Evolutionary conservation across 2,797 vertebrate genomes (phyloP).

Genomic region (Neomorphus geoffroyi): DNA sequence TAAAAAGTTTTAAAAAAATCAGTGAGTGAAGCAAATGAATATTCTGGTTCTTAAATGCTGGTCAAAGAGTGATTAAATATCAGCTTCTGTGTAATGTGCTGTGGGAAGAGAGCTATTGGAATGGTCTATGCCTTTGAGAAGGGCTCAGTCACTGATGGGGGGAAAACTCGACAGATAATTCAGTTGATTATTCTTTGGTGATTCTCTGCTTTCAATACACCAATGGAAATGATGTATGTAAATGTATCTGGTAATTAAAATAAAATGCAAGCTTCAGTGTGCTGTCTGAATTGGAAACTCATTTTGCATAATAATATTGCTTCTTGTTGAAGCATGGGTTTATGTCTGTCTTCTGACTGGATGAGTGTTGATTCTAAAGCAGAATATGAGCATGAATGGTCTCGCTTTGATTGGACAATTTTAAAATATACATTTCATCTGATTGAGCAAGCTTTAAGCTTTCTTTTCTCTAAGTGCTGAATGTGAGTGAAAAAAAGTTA

Average conservation of each 20-base stretch:
- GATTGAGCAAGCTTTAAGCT: neutral
- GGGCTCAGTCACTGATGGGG: neutral
- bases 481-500: neutral
- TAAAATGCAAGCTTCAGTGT: neutral
- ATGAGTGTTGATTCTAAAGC: neutral
- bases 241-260: neutral
- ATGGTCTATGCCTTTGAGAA: neutral
- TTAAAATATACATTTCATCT: neutral
- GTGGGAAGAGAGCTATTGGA: neutral
- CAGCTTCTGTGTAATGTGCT: neutral
- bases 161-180: neutral
- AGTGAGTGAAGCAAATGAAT: neutral
- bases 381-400: neutral
- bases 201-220: neutral
- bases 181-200: neutral
- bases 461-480: neutral
- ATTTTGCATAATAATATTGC: neutral
- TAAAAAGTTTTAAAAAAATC: constrained; percentile 2
- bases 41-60: neutral
- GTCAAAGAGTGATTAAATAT: neutral
- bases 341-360: neutral
- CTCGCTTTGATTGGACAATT: neutral
- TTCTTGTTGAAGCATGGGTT: neutral
- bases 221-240: neutral
- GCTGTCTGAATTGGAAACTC: neutral